Evolutionary conservation across 2,113 vertebrate species (phyloP).

Genomic region (Sturnus vulgaris): DNA sequence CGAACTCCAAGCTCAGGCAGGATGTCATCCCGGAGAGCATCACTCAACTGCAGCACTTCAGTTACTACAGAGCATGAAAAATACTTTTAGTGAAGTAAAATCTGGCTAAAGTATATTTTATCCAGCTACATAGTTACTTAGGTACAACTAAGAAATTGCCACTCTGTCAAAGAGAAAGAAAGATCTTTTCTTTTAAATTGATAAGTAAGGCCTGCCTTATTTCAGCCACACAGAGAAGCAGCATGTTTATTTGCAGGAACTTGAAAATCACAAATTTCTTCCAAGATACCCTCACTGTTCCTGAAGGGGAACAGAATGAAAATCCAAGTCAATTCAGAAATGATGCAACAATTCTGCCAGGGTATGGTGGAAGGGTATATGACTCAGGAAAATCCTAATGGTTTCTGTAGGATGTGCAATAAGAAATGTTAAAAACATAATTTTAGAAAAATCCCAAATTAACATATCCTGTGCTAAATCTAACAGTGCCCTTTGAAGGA

Average conservation of each 20-base stretch:
- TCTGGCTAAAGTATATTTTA: not conserved
- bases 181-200: not conserved
- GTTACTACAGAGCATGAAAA: constrained; percentile 73
- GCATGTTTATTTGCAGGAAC: not conserved
- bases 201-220: not conserved
- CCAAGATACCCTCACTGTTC: not conserved
- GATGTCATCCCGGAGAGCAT: constrained; percentile 84
- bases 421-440: not conserved
- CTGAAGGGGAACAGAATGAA: not conserved
- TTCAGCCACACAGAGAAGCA: not conserved
- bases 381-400: not conserved
- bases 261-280: not conserved
- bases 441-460: not conserved
- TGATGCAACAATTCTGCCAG: not conserved
- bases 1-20: constrained; percentile 92
- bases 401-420: not conserved
- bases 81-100: not conserved
- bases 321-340: not conserved
- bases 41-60: constrained; percentile 86
- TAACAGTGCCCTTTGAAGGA: not conserved
- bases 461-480: not conserved
- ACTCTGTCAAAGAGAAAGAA: not conserved
- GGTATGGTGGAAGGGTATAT: not conserved
- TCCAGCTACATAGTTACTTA: not conserved
- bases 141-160: not conserved